Percentiles rank a stretch among this genome's conserved stretches.
Conservation (phyloP, 2,113 vertebrate species). For the Zosterops lateralis region DNA sequence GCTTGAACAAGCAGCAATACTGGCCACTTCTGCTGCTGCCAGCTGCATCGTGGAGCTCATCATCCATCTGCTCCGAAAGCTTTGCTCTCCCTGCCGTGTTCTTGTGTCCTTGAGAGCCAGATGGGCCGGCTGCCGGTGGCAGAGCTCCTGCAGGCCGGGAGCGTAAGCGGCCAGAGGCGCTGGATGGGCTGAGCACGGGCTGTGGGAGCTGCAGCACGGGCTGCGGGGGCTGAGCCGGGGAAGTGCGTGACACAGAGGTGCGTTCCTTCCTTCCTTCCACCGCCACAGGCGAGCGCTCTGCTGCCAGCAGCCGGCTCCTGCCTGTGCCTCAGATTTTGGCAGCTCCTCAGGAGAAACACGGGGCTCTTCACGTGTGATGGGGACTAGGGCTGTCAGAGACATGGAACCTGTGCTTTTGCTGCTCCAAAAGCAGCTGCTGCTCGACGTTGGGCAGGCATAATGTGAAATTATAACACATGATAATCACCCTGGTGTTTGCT, state of each 20-base stretch:
- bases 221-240: background rate
- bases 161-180: rapidly evolving
- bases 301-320: background rate
- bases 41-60: background rate
- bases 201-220: background rate
- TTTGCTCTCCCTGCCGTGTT: rapidly evolving
- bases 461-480: no score
- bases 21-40: rapidly evolving
- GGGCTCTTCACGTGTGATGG: background rate
- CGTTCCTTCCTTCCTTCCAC: background rate
- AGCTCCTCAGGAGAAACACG: background rate
- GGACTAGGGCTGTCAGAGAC: background rate
- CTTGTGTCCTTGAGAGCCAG: constrained; percentile 17
- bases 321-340: background rate
- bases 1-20: background rate
- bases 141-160: background rate
- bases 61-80: background rate
- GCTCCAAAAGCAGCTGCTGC: background rate
- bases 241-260: rapidly evolving
- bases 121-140: background rate
- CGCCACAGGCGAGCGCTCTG: background rate
- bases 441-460: background rate
- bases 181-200: rapidly evolving
- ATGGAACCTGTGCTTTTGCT: background rate
- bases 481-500: rapidly evolving